These are phyloP conservation scores for Acrobeloides nanus DNA, from an alignment of 2,888 invertebrate species.

Conservation along the genomic window DNA sequence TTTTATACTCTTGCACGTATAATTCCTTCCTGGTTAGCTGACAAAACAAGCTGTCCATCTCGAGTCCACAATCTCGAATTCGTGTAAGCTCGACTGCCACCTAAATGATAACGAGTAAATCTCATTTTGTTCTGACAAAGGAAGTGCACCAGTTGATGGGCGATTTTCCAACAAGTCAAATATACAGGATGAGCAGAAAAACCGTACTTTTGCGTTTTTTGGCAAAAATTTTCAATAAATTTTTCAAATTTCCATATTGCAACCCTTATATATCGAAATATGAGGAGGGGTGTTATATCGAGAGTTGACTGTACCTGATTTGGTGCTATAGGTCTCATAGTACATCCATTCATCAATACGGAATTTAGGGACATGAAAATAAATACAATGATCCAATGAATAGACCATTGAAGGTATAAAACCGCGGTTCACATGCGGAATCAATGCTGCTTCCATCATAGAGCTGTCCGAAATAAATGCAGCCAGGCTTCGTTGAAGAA, in stretches of 20 bases:
- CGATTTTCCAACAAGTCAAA: not conserved
- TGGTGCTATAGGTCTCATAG: conserved; percentile 54
- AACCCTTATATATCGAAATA: not conserved
- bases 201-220: too few relatives aligned
- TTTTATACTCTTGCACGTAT: too few relatives aligned
- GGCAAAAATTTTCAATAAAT: too few relatives aligned
- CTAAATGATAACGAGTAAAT: conserved; percentile 11
- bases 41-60: conserved; percentile 17
- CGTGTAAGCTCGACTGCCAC: conserved; percentile 13
- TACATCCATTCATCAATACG: conserved; percentile 55
- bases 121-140: not conserved
- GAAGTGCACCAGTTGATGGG: not conserved
- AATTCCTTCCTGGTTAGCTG: conserved; percentile 21
- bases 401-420: conserved; percentile 27
- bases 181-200: too few relatives aligned
- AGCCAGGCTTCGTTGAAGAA: conserved; percentile 53
- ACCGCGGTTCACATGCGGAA: conserved; percentile 34
- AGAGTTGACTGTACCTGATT: conserved; percentile 22
- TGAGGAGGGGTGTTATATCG: not conserved
- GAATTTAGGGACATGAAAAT: conserved; percentile 54
- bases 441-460: conserved; percentile 49
- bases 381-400: conserved; percentile 55
- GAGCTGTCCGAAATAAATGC: conserved; percentile 54
- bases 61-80: conserved; percentile 16
- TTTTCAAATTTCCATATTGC: too few relatives aligned